Base-by-base conservation (phyloP, 2,113 vertebrate genomes). In the Solenodon paradoxus region DNA sequence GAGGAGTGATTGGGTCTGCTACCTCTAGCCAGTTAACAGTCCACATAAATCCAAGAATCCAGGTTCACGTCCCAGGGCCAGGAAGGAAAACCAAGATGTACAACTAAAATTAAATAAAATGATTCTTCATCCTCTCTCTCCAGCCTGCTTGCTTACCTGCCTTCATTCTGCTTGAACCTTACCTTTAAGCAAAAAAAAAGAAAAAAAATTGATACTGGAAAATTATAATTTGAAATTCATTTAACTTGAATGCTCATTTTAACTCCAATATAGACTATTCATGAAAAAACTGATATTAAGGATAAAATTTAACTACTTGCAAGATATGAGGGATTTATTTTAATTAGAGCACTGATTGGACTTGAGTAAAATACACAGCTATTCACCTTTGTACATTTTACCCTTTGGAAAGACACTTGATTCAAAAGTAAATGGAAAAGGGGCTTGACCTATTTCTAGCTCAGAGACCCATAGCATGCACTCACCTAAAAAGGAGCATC, bases 211-310 rank as follows among this genome's bases (percentile, higher is more conserved):
- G n/a, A 38, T 38, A 59, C 28, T 89, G 26, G 63, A 84, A 79
- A 83, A 95, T 68, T 92, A 88, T 87, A 63, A 87, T 72, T 92
- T 75, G 40, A 92, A 86, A 26, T 88, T 95, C 30, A 77, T 86
- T 86, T 85, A 63, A 59, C 15, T 79, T 88, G 40, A 95, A 71
- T 81, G 12, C 80, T 47, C 35, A 59, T 85, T 72, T 79, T 81
- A 91, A 94, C 38, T 63, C 42, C 42, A 49, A 28, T 40, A 19
- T 77, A 71, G 55, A 79, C 42, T 82, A 64, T 77, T 35, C 4
- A 69, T 77, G 59, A 92, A 92, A 95, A 82, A 4, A 87, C 59
- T 42, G 7, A 55, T 77, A 81, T 91, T 75, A 90, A 93, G 22
- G 12, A 87, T 81, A 80, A 80, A 89, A 72, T 72, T 80, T 86